Percentiles rank a stretch among this genome's conserved stretches.
These are phyloP conservation scores for Chondrilla cf. caribensis DNA, from an alignment of 37 sponge, comb jelly and placozoan genomes.

Conservation along the genomic window DNA sequence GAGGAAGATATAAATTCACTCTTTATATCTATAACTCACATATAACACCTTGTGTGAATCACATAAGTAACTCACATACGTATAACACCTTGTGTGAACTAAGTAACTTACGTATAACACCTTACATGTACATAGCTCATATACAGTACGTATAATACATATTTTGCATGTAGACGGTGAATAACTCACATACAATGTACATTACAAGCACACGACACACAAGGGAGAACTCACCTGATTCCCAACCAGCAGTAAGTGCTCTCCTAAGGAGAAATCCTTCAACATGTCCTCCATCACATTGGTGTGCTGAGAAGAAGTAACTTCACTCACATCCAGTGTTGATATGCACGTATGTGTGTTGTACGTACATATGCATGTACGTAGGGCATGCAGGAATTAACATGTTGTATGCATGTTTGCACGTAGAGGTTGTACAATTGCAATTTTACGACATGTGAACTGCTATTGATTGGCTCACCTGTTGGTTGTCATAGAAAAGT, in stretches of 20 bases:
- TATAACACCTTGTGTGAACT: too few species aligned
- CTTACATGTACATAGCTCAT: too few species aligned
- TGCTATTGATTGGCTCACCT: conserved; percentile 26
- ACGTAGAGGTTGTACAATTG: too few species aligned
- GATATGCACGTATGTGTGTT: neutral
- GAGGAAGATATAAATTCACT: neutral
- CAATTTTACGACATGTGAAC: too few species aligned
- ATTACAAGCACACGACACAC: too few species aligned
- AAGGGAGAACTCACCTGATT: conserved; percentile 50
- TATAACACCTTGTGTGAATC: neutral
- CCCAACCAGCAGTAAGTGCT: conserved; percentile 87
- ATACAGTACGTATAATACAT: too few species aligned
- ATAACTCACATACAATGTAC: too few species aligned
- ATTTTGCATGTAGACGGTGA: too few species aligned
- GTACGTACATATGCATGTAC: neutral
- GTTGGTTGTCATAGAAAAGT: conserved; percentile 80
- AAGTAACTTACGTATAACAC: too few species aligned
- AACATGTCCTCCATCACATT: conserved; percentile 74
- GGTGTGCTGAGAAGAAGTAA: conserved; percentile 50
- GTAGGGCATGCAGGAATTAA: too few species aligned
- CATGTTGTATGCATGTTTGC: too few species aligned
- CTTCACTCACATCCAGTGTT: too few species aligned
- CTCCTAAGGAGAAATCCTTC: conserved; percentile 63
- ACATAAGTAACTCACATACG: neutral
- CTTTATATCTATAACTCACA: neutral